Conservation (phyloP, 37 sponge, comb jelly and placozoan species). For the Ephydatia muelleri region DNA sequence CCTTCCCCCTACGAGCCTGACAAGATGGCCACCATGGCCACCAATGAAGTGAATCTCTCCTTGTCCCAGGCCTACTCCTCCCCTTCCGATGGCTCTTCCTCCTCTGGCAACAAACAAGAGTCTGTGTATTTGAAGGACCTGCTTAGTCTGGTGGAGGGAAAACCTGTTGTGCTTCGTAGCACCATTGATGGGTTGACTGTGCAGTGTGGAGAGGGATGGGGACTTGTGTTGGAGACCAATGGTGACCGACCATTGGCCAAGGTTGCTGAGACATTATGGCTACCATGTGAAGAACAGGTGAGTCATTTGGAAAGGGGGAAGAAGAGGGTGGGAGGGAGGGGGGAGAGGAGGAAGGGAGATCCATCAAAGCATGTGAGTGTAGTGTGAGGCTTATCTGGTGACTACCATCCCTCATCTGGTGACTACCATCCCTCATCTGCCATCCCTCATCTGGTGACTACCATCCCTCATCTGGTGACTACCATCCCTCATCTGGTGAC, state of each 20-base stretch:
- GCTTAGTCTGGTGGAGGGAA: neutral
- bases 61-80: neutral
- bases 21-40: neutral
- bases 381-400: no score
- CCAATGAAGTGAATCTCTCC: neutral
- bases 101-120: neutral
- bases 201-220: conserved; percentile 42
- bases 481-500: neutral
- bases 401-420: no score
- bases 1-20: neutral
- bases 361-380: no score
- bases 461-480: no score
- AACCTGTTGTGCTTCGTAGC: neutral
- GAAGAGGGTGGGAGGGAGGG: neutral
- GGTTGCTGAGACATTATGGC: conserved; percentile 37
- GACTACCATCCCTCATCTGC: no score
- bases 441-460: no score
- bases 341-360: neutral
- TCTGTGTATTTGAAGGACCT: neutral
- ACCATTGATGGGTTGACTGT: conserved; percentile 26
- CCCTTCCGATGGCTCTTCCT: neutral
- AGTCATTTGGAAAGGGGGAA: neutral
- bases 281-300: conserved; percentile 33
- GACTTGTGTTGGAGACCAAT: conserved; percentile 76
- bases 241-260: conserved; percentile 82